Percentiles rank a stretch among this genome's conserved stretches.
These are phyloP conservation scores for Acanthopagrus latus DNA, from an alignment of 2,797 vertebrate species.

Conservation along the genomic window DNA sequence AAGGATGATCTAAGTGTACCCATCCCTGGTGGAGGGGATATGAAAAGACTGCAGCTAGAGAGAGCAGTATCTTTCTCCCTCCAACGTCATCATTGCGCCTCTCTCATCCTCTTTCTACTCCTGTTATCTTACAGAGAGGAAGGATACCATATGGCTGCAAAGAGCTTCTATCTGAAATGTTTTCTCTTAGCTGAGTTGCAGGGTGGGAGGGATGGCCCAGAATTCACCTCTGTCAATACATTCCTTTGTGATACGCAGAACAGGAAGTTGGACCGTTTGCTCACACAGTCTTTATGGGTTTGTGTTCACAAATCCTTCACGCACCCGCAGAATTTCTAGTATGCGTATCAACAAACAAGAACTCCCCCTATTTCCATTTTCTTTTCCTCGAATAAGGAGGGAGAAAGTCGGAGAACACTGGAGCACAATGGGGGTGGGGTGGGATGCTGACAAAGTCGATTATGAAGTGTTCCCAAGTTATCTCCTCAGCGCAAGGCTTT, in stretches of 20 bases:
- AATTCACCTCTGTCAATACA: constrained; percentile 65
- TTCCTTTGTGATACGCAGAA: constrained; percentile 43
- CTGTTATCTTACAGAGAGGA: constrained; percentile 67
- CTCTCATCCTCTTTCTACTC: constrained; percentile 59
- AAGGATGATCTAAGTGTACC: constrained; percentile 63
- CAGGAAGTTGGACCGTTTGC: constrained; percentile 41
- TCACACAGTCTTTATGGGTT: constrained; percentile 28
- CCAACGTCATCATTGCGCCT: constrained; percentile 60
- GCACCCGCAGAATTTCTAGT: constrained; percentile 34
- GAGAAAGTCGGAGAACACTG: constrained; percentile 55
- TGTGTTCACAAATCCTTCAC: constrained; percentile 51
- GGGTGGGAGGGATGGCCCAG: constrained; percentile 63
- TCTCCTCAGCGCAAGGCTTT: constrained; percentile 73
- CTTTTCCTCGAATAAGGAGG: constrained; percentile 3
- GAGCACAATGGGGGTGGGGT: constrained; percentile 51
- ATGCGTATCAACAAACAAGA: constrained; percentile 50
- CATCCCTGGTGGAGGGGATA: constrained; percentile 33
- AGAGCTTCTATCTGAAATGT: constrained; percentile 58
- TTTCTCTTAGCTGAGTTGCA: constrained; percentile 51
- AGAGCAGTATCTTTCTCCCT: constrained; percentile 55
- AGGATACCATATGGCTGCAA: constrained; percentile 61
- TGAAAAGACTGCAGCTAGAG: constrained; percentile 63
- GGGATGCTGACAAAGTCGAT: constrained; percentile 74
- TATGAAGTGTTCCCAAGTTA: constrained; percentile 78
- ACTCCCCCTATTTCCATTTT: constrained; percentile 51